These are phyloP conservation scores for Bubo blakistoni DNA, from an alignment of 2,113 vertebrate genomes.

Conservation along the genomic window DNA sequence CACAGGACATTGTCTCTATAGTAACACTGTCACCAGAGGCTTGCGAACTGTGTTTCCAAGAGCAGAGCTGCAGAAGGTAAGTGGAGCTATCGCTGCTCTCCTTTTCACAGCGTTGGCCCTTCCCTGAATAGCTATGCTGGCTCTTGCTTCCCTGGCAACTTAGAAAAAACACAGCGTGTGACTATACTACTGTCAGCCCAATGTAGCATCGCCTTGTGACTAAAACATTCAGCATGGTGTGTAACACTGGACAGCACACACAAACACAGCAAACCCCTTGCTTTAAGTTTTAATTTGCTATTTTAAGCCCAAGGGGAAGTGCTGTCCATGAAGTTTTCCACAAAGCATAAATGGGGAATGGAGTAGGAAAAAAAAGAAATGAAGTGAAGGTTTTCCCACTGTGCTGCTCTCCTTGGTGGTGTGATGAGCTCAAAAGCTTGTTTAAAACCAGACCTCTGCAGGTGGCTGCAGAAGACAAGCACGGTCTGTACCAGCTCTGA, in stretches of 20 bases:
- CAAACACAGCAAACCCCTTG: neutral
- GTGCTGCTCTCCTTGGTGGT: neutral
- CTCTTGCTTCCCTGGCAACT: neutral
- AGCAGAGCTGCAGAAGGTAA: neutral
- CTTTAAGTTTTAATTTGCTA: neutral
- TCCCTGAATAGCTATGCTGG: neutral
- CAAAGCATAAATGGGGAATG: neutral
- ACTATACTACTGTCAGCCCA: neutral
- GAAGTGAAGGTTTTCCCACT: neutral
- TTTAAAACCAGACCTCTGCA: neutral
- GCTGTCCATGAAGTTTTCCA: neutral
- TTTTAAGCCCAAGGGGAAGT: neutral
- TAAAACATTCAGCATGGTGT: fast-evolving
- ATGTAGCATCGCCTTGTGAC: neutral
- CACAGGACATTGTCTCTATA: neutral
- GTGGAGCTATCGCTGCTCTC: neutral
- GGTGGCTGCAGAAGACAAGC: neutral
- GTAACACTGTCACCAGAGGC: neutral
- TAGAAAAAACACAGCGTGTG: neutral
- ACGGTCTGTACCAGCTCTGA: neutral
- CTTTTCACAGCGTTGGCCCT: neutral
- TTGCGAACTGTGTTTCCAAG: neutral
- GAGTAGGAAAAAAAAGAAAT: neutral
- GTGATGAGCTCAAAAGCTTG: neutral
- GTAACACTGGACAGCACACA: neutral